These are phyloP conservation scores for Thymallus thymallus DNA, from an alignment of 2,113 vertebrate species.

Conservation along the genomic window DNA sequence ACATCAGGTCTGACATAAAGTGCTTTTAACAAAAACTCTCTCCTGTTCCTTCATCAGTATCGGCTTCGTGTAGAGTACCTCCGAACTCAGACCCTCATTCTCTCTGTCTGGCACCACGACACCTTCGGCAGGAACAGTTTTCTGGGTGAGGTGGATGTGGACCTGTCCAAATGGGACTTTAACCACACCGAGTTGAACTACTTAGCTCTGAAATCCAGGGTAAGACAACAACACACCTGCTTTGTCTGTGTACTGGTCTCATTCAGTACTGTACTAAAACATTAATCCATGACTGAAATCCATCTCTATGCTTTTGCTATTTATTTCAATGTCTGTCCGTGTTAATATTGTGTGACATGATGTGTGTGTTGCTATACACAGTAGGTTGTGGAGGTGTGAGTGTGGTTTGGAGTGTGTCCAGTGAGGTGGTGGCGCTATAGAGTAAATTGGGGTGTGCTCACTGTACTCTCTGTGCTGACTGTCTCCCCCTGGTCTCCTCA, in stretches of 20 bases:
- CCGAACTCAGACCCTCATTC: conserved; percentile 82
- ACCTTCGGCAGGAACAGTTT: conserved; percentile 95
- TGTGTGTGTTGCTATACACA: conserved; percentile 75
- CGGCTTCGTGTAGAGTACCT: conserved; percentile 83
- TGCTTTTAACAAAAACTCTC: neutral
- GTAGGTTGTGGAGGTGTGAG: neutral
- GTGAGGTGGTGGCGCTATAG: neutral
- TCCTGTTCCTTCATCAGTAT: conserved; percentile 76
- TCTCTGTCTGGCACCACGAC: conserved; percentile 96
- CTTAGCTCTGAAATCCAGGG: conserved; percentile 85
- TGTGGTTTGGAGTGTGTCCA: conserved; percentile 5
- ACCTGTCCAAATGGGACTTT: conserved; percentile 90
- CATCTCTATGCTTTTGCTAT: neutral
- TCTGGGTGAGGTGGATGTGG: conserved; percentile 90
- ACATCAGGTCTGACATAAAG: conserved; percentile 23
- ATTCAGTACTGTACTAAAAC: conserved; percentile 15
- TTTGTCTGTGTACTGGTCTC: conserved; percentile 30
- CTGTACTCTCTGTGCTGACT: conserved; percentile 8
- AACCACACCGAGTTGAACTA: conserved; percentile 83
- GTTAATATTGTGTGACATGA: neutral
- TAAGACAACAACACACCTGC: conserved; percentile 48
- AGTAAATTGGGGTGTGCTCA: neutral
- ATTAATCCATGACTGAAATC: conserved; percentile 14
- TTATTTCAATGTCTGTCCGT: neutral
- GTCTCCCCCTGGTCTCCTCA: conserved; percentile 47